phyloP scores from a whole-genome alignment of 1,140 invertebrate genomes.

The Heliothis subflexa region DNA sequence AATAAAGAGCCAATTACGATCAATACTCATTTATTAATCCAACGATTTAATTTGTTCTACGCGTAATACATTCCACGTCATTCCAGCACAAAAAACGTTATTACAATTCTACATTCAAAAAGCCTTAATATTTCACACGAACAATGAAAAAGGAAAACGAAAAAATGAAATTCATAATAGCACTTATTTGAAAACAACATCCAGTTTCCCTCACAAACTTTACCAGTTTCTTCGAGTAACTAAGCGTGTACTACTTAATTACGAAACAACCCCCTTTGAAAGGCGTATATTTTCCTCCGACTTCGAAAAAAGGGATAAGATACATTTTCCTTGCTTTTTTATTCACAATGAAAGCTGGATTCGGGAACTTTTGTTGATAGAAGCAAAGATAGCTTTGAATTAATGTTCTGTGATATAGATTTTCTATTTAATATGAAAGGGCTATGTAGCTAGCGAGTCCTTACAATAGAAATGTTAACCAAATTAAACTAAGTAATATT shows the following conservation, averaged over 20 bases:
- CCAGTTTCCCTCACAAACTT: constrained; percentile 64
- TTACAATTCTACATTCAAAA: no score
- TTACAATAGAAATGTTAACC: no score
- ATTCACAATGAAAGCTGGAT: background rate
- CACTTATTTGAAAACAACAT: constrained; percentile 50
- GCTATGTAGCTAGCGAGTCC: no score
- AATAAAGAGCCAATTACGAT: background rate
- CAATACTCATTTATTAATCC: background rate
- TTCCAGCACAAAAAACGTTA: no score
- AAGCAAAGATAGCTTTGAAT: no score
- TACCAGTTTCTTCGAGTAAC: constrained; percentile 68
- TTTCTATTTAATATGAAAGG: no score
- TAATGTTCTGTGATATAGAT: no score
- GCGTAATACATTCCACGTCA: no score
- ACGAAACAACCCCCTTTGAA: constrained; percentile 62
- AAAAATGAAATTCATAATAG: background rate
- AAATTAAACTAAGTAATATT: no score
- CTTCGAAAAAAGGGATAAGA: constrained; percentile 60
- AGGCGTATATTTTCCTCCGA: constrained; percentile 36
- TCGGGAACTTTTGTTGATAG: background rate
- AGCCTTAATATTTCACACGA: background rate
- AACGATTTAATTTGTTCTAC: background rate
- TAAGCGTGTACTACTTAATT: constrained; percentile 82
- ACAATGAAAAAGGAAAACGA: background rate
- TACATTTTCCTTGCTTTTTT: constrained; percentile 51